Conservation (phyloP, 2,113 vertebrate species). For the Prunella himalayana region DNA sequence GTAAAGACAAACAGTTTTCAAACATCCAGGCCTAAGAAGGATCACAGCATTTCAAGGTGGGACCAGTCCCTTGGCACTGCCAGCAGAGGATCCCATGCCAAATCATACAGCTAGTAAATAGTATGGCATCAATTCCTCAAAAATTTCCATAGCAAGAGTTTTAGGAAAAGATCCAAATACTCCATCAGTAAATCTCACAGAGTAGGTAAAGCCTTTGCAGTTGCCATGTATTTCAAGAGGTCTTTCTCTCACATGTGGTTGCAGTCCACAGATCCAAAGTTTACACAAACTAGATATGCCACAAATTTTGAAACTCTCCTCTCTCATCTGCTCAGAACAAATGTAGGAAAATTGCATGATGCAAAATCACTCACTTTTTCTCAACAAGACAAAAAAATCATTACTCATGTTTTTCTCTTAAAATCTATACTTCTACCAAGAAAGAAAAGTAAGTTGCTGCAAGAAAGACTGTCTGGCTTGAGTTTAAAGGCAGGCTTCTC, state of each 20-base stretch:
- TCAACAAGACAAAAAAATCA: neutral
- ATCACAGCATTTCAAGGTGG: neutral
- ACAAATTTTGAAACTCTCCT: neutral
- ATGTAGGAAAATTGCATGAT: neutral
- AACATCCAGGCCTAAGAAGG: neutral
- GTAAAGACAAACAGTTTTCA: conserved; percentile 8
- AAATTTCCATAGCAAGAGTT: neutral
- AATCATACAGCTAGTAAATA: conserved; percentile 6
- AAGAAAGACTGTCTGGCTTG: neutral
- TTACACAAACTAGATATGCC: neutral
- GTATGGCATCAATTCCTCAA: neutral
- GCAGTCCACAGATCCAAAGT: neutral
- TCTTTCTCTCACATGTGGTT: neutral
- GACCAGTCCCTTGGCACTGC: neutral
- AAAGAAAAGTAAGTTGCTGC: neutral
- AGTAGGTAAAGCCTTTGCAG: neutral
- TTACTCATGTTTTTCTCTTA: neutral
- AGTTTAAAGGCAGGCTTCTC: neutral
- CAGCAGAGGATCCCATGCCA: neutral
- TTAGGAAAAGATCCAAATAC: conserved; percentile 31
- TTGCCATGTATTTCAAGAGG: neutral
- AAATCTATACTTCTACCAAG: neutral
- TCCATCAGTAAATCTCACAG: neutral
- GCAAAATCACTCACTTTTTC: neutral
- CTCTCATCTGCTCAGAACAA: neutral